A percentile compares a stretch with the other conserved stretches of the same genome.
Evolutionary conservation across 2,113 vertebrate species (phyloP).

Genomic region (Anas platyrhynchos): DNA sequence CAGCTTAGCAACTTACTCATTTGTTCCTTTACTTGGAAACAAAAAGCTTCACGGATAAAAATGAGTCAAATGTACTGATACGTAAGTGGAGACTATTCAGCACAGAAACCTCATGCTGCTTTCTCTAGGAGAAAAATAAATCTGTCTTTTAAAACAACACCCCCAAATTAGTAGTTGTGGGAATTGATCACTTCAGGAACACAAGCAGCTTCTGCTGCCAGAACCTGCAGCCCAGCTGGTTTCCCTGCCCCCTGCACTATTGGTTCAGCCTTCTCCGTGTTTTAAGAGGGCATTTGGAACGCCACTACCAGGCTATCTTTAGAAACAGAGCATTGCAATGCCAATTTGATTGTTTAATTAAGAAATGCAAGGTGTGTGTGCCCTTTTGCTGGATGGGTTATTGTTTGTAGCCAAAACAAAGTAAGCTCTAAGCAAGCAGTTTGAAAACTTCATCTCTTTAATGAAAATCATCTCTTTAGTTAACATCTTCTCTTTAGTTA

Average conservation of each 20-base stretch:
- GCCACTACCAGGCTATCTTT: neutral
- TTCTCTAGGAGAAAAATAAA: neutral
- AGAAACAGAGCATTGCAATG: neutral
- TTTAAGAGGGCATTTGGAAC: neutral
- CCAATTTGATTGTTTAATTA: neutral
- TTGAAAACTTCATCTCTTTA: neutral
- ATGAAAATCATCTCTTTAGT: neutral
- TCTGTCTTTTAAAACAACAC: neutral
- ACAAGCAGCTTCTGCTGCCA: neutral
- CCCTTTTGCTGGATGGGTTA: neutral
- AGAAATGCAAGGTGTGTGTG: neutral
- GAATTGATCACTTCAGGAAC: neutral
- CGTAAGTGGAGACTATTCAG: neutral
- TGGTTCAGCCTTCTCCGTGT: neutral
- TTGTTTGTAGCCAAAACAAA: neutral
- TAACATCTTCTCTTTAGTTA: neutral
- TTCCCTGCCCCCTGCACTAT: neutral
- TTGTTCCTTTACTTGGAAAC: constrained; percentile 15
- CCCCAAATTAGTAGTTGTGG: neutral
- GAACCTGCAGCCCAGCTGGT: neutral
- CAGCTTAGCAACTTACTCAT: neutral
- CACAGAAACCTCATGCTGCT: neutral
- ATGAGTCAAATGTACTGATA: constrained; percentile 3
- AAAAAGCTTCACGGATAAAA: neutral
- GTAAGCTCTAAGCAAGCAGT: neutral